Evolutionary conservation across 2,113 vertebrate genomes (phyloP).

Genomic region (Gasterosteus nipponicus): DNA sequence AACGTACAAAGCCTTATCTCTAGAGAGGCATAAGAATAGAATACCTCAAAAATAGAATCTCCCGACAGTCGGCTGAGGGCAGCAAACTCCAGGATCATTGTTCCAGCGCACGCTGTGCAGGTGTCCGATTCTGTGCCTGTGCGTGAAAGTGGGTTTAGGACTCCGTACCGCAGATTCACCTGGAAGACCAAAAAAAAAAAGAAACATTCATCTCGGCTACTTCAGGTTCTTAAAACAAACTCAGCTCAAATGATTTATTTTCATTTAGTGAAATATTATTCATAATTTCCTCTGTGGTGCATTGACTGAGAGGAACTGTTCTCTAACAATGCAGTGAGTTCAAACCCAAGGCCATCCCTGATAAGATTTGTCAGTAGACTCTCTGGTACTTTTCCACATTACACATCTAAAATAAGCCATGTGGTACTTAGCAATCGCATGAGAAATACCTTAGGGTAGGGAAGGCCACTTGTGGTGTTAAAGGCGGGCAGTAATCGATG

Average conservation of each 20-base stretch:
- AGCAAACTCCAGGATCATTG: conserved; percentile 98
- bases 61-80: conserved; percentile 96
- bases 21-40: background rate
- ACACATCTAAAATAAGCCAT: background rate
- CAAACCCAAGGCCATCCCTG: background rate
- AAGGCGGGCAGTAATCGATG: conserved; percentile 96
- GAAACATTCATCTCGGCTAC: background rate
- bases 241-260: background rate
- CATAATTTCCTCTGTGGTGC: background rate
- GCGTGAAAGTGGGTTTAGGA: conserved; percentile 85
- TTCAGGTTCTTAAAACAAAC: background rate
- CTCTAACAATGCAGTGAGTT: background rate
- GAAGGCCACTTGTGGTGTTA: conserved; percentile 98
- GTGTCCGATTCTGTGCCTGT: conserved; percentile 97
- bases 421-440: conserved; percentile 8
- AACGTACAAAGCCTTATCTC: background rate
- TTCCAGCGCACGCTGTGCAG: conserved; percentile 97
- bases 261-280: background rate
- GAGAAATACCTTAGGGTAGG: conserved; percentile 91
- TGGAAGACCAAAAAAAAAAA: conserved; percentile 61
- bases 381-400: background rate
- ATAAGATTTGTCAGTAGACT: background rate
- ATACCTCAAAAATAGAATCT: conserved; percentile 94
- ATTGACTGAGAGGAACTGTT: background rate
- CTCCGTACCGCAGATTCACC: conserved; percentile 97